Conservation (phyloP, 2,888 invertebrate species). For the Nemotelus pantherinus region DNA sequence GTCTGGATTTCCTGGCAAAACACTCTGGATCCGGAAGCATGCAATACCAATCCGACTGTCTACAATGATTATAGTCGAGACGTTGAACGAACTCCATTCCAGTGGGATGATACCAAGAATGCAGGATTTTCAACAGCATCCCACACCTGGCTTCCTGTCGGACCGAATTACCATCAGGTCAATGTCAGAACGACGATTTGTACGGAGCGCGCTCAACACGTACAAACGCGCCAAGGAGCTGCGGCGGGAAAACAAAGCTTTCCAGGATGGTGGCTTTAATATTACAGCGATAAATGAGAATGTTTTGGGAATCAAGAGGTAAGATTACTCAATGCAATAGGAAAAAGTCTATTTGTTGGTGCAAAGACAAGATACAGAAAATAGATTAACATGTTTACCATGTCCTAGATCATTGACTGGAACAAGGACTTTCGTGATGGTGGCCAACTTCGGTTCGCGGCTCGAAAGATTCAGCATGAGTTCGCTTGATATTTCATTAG, state of each 20-base stretch:
- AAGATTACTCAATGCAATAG: slow-evolving; percentile 7
- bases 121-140: slow-evolving; percentile 59
- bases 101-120: slow-evolving; percentile 68
- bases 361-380: no score
- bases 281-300: slow-evolving; percentile 67
- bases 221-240: slow-evolving; percentile 68
- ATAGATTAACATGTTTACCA: not conserved
- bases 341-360: no score
- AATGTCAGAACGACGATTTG: slow-evolving; percentile 68
- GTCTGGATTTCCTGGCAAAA: slow-evolving; percentile 71
- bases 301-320: slow-evolving; percentile 65
- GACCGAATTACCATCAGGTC: slow-evolving; percentile 68
- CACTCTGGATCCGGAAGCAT: slow-evolving; percentile 73
- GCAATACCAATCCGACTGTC: slow-evolving; percentile 70
- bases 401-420: not conserved
- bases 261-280: slow-evolving; percentile 68
- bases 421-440: not conserved
- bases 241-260: slow-evolving; percentile 61
- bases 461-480: not conserved
- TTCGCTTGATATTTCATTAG: not conserved
- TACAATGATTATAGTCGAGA: slow-evolving; percentile 71
- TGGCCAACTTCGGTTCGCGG: slow-evolving; percentile 13
- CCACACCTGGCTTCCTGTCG: slow-evolving; percentile 63
- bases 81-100: slow-evolving; percentile 71
- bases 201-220: slow-evolving; percentile 66